Base-by-base conservation (phyloP, 2,113 vertebrate species). In the Carassius gibelio region DNA sequence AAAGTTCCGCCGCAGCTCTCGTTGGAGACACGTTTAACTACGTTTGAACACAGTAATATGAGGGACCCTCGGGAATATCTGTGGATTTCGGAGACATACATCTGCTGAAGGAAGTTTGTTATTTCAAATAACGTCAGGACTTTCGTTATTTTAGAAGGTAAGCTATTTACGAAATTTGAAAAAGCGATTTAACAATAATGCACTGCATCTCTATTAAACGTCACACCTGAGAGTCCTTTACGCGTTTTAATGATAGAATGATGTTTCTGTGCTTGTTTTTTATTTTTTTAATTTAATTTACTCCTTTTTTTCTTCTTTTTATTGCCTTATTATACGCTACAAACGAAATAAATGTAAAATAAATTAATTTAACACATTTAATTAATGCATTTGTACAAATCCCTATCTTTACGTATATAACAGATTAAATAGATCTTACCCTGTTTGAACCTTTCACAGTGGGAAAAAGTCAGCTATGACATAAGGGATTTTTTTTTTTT, bases 211-310 rank as follows among this genome's bases (percentile, higher is more conserved):
- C n/a, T 30, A 8, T 30, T 30, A 30, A 30, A 30, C 30, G 30
- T 48, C 45, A 23, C 75, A 78, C 75, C 75, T 78, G 75, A 78
- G 34, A 78, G 75, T 78, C 30, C 1, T 78, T 78, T 78, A 30
- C 45, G 26, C 42, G 23, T 8, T 75, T 23, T 50, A 50, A 26
- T 64, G 5, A 3, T 36, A 69, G 5, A 69, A 36, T 36, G 0
- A 13, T 17, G 26, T 66, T 52, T 30, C 42, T 45, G 0, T 57
- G 10, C 10, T 50, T 50, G 48, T 45, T 10, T 38, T 55, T 34
- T 26, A 0, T 5, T 34, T 34, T 34, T 19, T 42, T 45, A 11
- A 11, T 48, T 11, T 34, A 9, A 26, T 36, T 55, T 36, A 52
- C 5, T 17, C 2, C 9, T 3, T 75, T 3, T 52, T 26, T 3